Evolutionary conservation across 2,797 vertebrate genomes (phyloP), one percentile per base, ranked within the genome.

Genomic region (Hoplostethus atlanticus): DNA sequence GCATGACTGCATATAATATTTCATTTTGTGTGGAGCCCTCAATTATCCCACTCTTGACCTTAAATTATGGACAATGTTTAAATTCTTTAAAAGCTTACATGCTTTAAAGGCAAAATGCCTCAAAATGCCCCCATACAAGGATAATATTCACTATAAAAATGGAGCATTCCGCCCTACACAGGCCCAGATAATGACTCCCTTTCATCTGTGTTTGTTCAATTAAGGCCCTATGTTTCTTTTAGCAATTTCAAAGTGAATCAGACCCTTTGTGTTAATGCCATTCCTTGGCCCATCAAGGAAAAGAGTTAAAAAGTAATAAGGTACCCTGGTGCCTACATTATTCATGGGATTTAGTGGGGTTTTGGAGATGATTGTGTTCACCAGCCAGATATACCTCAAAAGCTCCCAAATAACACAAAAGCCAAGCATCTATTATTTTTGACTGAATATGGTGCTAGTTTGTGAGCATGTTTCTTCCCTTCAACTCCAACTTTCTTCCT

Each of bases 181-280:
- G 71, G 42, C 63, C 25, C 38, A 65, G 12, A 30, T 80, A 84
- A 81, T 74, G 52, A 84, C 40, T 76, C 53, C 13, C 31, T 76
- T 86, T 84, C 13, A 69, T 75, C 66, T 76, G 53, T 77, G 65
- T 87, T 83, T 87, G 77, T 64, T 84, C 71, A 81, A 66, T 84
- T 81, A 83, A 79, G 42, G 53, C 65, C 48, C 1, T 11, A 3
- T 11, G 40, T 52, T 82, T 86, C 81, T 88, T 73, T 76, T 77
- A 86, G 79, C 63, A 81, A 42, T 65, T 31, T 69, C 60, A 70
- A 75, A 63, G 56, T 64, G 25, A 73, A 77, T 62, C 6, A 61
- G 52, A 58, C 17, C 36, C 42, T 66, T 64, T 80, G 47, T 55
- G 61, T 55, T 55, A 59, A 17, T 28, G 40, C 42, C 50, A 25